A percentile compares a stretch with the other conserved stretches of the same genome.
These are phyloP conservation scores for Acanthacorydalis orientalis DNA, from an alignment of 2,888 invertebrate genomes.

Conservation along the genomic window DNA sequence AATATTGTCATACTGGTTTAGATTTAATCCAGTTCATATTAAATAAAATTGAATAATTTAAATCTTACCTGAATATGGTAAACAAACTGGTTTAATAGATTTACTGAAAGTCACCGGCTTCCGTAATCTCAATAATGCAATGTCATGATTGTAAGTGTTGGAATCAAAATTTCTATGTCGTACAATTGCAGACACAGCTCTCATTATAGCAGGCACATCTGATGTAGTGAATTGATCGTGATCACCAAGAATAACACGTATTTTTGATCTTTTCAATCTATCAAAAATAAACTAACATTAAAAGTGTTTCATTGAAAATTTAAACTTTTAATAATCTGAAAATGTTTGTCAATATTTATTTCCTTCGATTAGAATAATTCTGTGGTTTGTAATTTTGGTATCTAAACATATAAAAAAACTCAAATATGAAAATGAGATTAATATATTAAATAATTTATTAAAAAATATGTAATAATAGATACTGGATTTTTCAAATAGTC, in stretches of 20 bases:
- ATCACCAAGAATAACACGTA: constrained; percentile 68
- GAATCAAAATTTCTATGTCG: constrained; percentile 71
- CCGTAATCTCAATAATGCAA: constrained; percentile 58
- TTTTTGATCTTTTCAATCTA: constrained; percentile 63
- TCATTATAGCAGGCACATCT: constrained; percentile 64
- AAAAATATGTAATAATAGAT: no score
- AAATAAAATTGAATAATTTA: neutral
- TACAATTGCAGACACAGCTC: constrained; percentile 61
- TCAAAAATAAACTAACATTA: constrained; percentile 13
- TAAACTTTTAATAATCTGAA: no score
- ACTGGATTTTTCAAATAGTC: no score
- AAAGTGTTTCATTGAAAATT: neutral
- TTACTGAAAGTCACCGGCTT: constrained; percentile 64
- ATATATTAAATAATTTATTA: no score
- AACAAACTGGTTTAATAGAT: constrained; percentile 59
- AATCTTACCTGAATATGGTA: constrained; percentile 49
- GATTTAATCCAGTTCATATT: no score
- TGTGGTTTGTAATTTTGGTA: no score
- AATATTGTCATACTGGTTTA: no score
- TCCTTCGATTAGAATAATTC: no score
- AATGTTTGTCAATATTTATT: no score
- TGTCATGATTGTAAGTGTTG: constrained; percentile 74
- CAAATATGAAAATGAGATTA: no score
- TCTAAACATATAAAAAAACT: no score
- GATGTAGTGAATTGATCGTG: constrained; percentile 67